Base-by-base conservation (phyloP, 2,113 vertebrate genomes). In the Ifrita kowaldi region DNA sequence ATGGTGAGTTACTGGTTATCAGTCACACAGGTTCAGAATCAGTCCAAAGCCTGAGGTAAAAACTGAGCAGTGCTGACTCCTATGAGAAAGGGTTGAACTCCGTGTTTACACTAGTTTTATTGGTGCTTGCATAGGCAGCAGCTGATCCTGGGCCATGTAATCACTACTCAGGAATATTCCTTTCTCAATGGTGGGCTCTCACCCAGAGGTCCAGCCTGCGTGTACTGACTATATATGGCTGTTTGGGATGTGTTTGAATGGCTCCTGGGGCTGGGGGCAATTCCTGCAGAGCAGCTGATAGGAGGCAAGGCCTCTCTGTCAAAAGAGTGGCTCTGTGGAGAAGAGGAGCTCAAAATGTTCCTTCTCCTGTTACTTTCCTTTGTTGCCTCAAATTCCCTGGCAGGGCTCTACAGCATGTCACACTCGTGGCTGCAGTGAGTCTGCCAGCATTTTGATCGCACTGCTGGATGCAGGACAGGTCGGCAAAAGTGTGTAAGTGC, bases 51-150 rank as follows among this genome's bases (percentile, higher is more conserved):
- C 81, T 18, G 27, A 1, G 3, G 7, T 50, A n/a, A 77, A 83
- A 76, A 32, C 19, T 4, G 41, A 56, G 24, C 0, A 0, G 42
- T 56, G 68, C 60, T 6, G 1, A 10, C 59, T 73, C 1, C 0
- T 53, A 32, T 57, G 35, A 46, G 75, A 41, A 73, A 76, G 33
- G n/a, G 39, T 39, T 93, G 49, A 75, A 35, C 22, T 64, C 49
- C 16, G 49, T 53, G 52, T 46, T 85, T 63, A 27, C 55, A 30
- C 52, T 53, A 8, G 47, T 71, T 83, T 50, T 85, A 15, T 21
- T 27, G 27, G 49, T 3, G 13, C 57, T 24, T 79, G 53, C 62
- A 21, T 2, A 24, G 85, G 75, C 57, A 83, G 53, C 32, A 11
- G 65, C 70, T 64, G 41, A 62, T 73, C 35, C 24, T 62, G 30